Conservation (phyloP, 2,113 vertebrate species). For the Plecotus auritus region DNA sequence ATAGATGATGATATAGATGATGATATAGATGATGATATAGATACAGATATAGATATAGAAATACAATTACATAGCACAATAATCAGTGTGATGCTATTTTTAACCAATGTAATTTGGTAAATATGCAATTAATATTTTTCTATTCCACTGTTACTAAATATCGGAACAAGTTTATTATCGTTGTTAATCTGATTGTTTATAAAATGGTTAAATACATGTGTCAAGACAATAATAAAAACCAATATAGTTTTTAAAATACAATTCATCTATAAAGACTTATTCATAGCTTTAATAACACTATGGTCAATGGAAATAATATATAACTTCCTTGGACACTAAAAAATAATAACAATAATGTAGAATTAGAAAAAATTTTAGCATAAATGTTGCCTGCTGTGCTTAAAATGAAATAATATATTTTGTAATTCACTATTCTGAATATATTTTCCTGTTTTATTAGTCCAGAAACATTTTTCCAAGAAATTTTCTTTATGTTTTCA, state of each 20-base stretch:
- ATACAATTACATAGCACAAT: neutral
- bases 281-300: neutral
- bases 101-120: neutral
- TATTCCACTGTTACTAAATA: neutral
- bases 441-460: neutral
- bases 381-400: neutral
- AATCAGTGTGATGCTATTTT: neutral
- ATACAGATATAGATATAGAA: neutral
- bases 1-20: neutral
- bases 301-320: neutral
- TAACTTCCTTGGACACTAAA: neutral
- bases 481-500: slow-evolving; percentile 24
- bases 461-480: neutral
- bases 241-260: neutral
- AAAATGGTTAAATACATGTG: neutral
- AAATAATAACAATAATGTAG: neutral
- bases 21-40: neutral
- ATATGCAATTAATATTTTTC: neutral
- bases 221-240: neutral
- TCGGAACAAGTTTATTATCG: neutral
- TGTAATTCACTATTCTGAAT: neutral
- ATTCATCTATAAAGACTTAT: neutral
- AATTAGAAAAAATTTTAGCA: neutral
- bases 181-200: neutral
- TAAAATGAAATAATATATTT: neutral